Percentiles rank a stretch among this genome's conserved stretches.
Conservation (phyloP, 1,140 invertebrate genomes). For the Euura lappo region DNA sequence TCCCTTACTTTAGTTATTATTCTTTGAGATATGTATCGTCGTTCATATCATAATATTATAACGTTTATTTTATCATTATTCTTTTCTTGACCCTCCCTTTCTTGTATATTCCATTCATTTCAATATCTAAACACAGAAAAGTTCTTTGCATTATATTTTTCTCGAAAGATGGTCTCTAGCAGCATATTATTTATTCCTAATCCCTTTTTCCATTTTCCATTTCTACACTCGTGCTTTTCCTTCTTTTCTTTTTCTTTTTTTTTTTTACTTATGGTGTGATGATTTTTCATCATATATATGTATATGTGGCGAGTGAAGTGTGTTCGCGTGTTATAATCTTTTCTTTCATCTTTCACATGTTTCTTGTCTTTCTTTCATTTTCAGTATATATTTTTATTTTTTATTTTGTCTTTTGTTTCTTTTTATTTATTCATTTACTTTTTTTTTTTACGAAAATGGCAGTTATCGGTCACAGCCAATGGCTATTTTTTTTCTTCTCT, state of each 20-base stretch:
- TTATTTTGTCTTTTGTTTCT: conserved; percentile 15
- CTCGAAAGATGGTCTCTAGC: conserved; percentile 4
- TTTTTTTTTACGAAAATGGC: conserved; percentile 58
- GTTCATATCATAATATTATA: conserved; percentile 26
- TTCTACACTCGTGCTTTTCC: neutral
- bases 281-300: neutral
- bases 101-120: neutral
- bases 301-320: neutral
- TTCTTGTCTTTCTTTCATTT: neutral
- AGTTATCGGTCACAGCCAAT: conserved; percentile 63
- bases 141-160: conserved; percentile 13
- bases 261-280: conserved; percentile 4
- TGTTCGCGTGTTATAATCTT: neutral
- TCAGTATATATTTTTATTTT: neutral
- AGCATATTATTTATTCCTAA: neutral
- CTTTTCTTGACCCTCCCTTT: conserved; percentile 8
- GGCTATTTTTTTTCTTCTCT: conserved; percentile 43
- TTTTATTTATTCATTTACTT: conserved; percentile 29
- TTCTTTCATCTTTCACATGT: no score
- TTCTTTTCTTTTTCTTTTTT: no score
- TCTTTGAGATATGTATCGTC: conserved; percentile 63
- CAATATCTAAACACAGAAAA: no score
- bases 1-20: conserved; percentile 60
- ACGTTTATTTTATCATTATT: conserved; percentile 13
- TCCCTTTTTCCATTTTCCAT: neutral